Percentiles rank a stretch among this genome's conserved stretches.
Conservation (phyloP, 2,888 invertebrate genomes). For the Diarsia mendica region DNA sequence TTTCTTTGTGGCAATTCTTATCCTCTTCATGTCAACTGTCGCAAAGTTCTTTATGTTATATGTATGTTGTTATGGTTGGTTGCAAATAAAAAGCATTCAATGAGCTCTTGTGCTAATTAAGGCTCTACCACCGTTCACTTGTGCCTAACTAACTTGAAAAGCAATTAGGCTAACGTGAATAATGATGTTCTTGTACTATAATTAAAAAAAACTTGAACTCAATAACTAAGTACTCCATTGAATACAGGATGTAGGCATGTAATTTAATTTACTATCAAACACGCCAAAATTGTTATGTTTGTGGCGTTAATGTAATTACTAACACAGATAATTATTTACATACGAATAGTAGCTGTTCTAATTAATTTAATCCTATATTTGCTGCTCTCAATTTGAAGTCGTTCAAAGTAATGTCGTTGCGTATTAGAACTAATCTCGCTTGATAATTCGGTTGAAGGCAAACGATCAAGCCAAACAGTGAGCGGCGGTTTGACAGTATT, state of each 20-base stretch:
- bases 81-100: slow-evolving; percentile 26
- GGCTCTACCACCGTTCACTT: slow-evolving; percentile 34
- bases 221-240: slow-evolving; percentile 21
- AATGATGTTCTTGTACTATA: slow-evolving; percentile 45
- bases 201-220: slow-evolving; percentile 35
- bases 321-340: slow-evolving; percentile 51
- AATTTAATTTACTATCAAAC: slow-evolving; percentile 48
- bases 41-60: slow-evolving; percentile 12
- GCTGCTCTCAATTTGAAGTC: slow-evolving; percentile 50
- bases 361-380: slow-evolving; percentile 55
- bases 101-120: slow-evolving; percentile 28
- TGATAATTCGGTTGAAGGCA: slow-evolving; percentile 46
- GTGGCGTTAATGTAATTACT: slow-evolving; percentile 49
- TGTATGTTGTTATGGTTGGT: slow-evolving; percentile 5
- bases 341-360: slow-evolving; percentile 36
- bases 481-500: slow-evolving; percentile 58
- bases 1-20: slow-evolving; percentile 42
- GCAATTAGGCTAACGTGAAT: slow-evolving; percentile 48
- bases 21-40: slow-evolving; percentile 34
- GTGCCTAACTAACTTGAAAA: slow-evolving; percentile 39
- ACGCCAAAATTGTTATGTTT: slow-evolving; percentile 43
- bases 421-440: slow-evolving; percentile 49
- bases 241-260: slow-evolving; percentile 31
- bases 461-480: slow-evolving; percentile 40
- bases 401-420: slow-evolving; percentile 42